Evolutionary conservation across 2,113 vertebrate species (phyloP).

Genomic region (Notiomystis cincta): DNA sequence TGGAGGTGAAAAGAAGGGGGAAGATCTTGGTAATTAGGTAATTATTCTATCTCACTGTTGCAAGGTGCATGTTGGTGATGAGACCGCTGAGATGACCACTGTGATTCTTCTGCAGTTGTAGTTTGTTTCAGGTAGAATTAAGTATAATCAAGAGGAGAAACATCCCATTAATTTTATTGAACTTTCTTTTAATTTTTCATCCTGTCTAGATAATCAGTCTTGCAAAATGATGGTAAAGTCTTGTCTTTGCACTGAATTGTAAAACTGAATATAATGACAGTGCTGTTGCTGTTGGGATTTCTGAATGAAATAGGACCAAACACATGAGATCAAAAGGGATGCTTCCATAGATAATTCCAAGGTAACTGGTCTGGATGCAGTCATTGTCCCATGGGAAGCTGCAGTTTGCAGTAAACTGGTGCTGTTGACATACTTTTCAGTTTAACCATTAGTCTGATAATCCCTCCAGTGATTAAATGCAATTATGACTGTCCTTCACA

Average conservation of each 20-base stretch:
- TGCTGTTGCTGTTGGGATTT: neutral
- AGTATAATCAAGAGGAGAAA: neutral
- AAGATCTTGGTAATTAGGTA: neutral
- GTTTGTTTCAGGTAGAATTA: neutral
- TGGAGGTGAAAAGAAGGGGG: neutral
- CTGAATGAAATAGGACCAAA: neutral
- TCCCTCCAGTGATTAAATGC: neutral
- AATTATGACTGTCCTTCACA: neutral
- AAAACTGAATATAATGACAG: neutral
- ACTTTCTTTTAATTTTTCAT: neutral
- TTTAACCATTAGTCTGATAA: neutral
- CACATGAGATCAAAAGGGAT: neutral
- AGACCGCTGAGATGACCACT: neutral
- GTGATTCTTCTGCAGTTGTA: neutral
- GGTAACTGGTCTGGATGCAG: neutral
- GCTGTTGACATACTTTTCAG: neutral
- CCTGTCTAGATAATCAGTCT: neutral
- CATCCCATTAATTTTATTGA: neutral
- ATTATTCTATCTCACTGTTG: neutral
- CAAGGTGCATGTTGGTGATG: fast-evolving
- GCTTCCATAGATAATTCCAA: neutral
- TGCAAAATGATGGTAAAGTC: neutral
- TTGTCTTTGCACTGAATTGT: neutral
- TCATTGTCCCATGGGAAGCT: neutral
- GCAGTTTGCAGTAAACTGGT: neutral